Evolutionary conservation across 2,888 invertebrate species (phyloP).

Genomic region (Macrophya alboannulata): DNA sequence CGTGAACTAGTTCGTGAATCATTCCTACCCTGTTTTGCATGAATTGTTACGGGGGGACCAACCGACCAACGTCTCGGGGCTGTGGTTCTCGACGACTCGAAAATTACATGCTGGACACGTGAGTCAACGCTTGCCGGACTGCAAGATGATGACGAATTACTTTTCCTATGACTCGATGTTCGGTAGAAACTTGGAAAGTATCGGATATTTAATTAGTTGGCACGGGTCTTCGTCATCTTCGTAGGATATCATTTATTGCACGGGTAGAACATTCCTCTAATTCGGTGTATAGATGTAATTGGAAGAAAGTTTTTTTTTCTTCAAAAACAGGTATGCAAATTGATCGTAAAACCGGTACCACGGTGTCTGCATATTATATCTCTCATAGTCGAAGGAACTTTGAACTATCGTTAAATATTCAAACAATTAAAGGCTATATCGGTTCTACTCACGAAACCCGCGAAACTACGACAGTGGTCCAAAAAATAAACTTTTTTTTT

Average conservation of each 20-base stretch:
- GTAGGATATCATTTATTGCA: neutral
- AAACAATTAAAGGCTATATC: conserved; percentile 1
- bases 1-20: conserved; percentile 79
- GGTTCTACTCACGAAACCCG: neutral
- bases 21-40: conserved; percentile 77
- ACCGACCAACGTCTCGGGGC: conserved; percentile 61
- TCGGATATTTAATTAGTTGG: conserved; percentile 13
- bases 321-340: conserved; percentile 45
- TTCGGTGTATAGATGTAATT: neutral
- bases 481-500: neutral
- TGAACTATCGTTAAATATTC: conserved; percentile 28
- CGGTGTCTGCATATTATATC: neutral
- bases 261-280: neutral
- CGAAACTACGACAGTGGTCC: neutral
- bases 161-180: conserved; percentile 20
- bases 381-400: neutral
- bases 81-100: conserved; percentile 26
- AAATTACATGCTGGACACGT: conserved; percentile 36
- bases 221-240: neutral
- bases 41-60: conserved; percentile 72
- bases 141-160: conserved; percentile 37
- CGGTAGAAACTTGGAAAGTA: conserved; percentile 16
- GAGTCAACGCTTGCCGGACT: conserved; percentile 44
- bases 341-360: conserved; percentile 3
- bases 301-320: conserved; percentile 49